phyloP scores from a whole-genome alignment of 2,888 invertebrate genomes.

The Oegoconia quadripuncta region DNA sequence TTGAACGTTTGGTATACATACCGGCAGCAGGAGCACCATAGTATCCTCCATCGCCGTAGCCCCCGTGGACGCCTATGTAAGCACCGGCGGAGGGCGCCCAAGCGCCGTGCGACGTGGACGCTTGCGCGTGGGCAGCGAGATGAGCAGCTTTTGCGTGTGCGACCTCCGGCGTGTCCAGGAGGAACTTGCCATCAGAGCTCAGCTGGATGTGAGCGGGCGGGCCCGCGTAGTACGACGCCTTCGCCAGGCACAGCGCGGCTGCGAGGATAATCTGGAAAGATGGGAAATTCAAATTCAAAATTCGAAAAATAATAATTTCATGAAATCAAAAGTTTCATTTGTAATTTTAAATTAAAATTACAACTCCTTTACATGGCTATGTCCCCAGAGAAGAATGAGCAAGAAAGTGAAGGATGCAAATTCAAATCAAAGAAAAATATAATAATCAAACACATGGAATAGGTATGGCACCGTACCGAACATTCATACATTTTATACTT shows the following conservation, averaged over 20 bases:
- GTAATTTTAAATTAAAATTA: no score
- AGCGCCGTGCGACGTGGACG: constrained; percentile 66
- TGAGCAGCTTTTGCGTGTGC: constrained; percentile 74
- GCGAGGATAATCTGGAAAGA: constrained; percentile 74
- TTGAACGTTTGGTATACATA: constrained; percentile 28
- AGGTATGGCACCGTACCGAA: no score
- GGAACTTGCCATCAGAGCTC: constrained; percentile 73
- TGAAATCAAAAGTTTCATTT: no score
- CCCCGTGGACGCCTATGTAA: constrained; percentile 43
- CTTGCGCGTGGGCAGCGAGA: constrained; percentile 68
- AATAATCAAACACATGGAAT: no score
- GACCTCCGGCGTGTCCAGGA: constrained; percentile 77
- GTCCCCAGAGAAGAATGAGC: no score
- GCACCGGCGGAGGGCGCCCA: constrained; percentile 59
- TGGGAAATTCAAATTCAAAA: no score
- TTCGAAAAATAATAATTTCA: no score
- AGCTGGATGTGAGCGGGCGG: constrained; percentile 69
- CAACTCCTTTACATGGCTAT: no score
- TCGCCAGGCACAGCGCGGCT: constrained; percentile 70
- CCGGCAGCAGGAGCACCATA: constrained; percentile 72
- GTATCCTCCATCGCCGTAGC: constrained; percentile 48
- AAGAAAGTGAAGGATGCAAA: no score
- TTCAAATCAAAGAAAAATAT: no score
- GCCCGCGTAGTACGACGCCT: constrained; percentile 75
- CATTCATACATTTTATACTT: no score